phyloP scores from a whole-genome alignment of 1,140 invertebrate genomes.

The Calephelis nemesis region DNA sequence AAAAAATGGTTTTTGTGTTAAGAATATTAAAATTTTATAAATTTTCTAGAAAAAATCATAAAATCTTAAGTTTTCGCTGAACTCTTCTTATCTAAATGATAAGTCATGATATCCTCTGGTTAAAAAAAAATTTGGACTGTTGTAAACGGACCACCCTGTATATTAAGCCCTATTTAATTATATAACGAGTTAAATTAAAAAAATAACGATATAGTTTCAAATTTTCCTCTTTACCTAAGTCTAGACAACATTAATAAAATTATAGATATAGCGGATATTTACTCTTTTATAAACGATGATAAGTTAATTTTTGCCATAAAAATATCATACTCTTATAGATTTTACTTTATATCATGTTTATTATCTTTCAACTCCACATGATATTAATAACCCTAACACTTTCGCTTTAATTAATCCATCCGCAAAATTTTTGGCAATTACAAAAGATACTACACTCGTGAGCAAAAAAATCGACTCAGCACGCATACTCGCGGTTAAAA shows the following conservation, averaged over 20 bases:
- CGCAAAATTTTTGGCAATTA: slow-evolving; percentile 11
- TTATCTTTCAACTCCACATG: slow-evolving; percentile 14
- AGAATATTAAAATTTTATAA: too few species aligned
- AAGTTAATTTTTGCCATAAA: too few species aligned
- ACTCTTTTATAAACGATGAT: too few species aligned
- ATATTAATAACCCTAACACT: neutral
- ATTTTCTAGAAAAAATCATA: too few species aligned
- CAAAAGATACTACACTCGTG: slow-evolving; percentile 19
- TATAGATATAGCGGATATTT: slow-evolving; percentile 14
- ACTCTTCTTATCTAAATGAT: too few species aligned
- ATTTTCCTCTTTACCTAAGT: slow-evolving; percentile 9
- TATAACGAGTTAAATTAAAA: slow-evolving; percentile 20
- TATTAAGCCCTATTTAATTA: slow-evolving; percentile 9
- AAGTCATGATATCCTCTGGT: too few species aligned
- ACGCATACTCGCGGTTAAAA: too few species aligned
- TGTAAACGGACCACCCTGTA: too few species aligned
- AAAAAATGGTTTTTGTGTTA: too few species aligned
- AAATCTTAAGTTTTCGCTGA: too few species aligned
- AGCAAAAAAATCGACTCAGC: too few species aligned
- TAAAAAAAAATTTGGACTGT: too few species aligned
- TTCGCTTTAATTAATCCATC: slow-evolving; percentile 17
- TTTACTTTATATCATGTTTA: slow-evolving; percentile 14
- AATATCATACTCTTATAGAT: neutral
- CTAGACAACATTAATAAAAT: slow-evolving; percentile 17
- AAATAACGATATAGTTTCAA: slow-evolving; percentile 20